Percentiles rank a stretch among this genome's conserved stretches.
Conservation (phyloP, 2,888 invertebrate species). For the Papilio elwesi region DNA sequence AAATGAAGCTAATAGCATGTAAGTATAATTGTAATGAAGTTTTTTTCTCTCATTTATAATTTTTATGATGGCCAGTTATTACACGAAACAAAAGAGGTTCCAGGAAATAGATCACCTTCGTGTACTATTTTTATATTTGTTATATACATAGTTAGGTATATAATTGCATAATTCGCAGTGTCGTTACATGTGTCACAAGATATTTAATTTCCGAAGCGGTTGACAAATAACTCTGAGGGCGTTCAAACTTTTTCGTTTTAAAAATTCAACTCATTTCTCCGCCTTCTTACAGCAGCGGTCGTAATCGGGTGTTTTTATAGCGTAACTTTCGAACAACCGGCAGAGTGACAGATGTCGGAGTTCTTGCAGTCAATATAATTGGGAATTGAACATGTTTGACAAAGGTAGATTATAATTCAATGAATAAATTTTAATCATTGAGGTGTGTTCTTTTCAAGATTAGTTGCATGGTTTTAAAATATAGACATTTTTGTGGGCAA, state of each 20-base stretch:
- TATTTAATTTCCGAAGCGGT: not conserved
- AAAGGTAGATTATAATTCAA: not conserved
- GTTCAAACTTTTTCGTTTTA: slow-evolving; percentile 35
- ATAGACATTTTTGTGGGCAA: no score
- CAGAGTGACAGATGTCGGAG: slow-evolving; percentile 12
- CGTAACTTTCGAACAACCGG: slow-evolving; percentile 21
- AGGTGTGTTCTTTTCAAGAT: no score
- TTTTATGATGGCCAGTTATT: no score
- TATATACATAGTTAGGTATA: no score
- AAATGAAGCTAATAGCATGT: no score
- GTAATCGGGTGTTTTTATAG: slow-evolving; percentile 35
- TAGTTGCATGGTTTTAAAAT: no score
- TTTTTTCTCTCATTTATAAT: no score
- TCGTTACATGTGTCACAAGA: not conserved
- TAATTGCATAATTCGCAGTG: not conserved
- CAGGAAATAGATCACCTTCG: no score
- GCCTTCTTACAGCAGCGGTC: slow-evolving; percentile 9
- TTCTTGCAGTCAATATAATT: slow-evolving; percentile 7
- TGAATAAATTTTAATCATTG: no score
- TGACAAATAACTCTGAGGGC: slow-evolving; percentile 7
- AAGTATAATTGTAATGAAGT: no score
- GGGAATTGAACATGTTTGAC: slow-evolving; percentile 16
- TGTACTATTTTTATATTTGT: no score
- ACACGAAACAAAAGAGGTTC: no score
- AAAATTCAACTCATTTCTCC: slow-evolving; percentile 27